phyloP scores from a whole-genome alignment of 1,140 invertebrate genomes.

The Drosophila varians region DNA sequence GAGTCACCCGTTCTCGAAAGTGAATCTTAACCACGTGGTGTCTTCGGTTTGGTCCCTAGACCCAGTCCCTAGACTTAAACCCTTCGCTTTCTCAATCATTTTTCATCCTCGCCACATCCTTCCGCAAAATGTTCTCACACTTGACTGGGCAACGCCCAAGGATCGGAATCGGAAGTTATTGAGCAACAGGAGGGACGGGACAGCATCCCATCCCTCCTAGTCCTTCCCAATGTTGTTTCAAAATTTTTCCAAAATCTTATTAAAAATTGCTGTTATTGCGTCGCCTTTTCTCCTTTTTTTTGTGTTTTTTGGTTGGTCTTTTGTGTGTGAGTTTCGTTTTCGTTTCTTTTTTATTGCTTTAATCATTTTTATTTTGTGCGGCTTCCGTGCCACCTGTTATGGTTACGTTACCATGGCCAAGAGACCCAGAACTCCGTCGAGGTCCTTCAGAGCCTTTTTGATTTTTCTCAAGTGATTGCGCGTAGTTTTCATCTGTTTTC shows the following conservation, averaged over 20 bases:
- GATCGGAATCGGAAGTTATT: slow-evolving; percentile 65
- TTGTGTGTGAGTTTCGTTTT: slow-evolving; percentile 49
- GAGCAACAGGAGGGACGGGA: slow-evolving; percentile 23
- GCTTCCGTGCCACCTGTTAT: slow-evolving; percentile 82
- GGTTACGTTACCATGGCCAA: slow-evolving; percentile 48
- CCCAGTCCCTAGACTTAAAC: background rate
- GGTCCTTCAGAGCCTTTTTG: slow-evolving; percentile 67
- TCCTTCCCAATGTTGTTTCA: slow-evolving; percentile 47
- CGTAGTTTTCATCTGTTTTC: slow-evolving; percentile 74
- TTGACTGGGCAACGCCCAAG: slow-evolving; percentile 54
- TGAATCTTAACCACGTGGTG: slow-evolving; percentile 77
- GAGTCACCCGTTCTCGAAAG: slow-evolving; percentile 56
- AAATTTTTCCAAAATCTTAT: slow-evolving; percentile 69
- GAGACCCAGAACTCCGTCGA: slow-evolving; percentile 24
- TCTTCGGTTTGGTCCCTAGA: background rate
- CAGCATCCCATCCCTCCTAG: slow-evolving; percentile 51
- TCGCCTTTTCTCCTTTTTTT: slow-evolving; percentile 45
- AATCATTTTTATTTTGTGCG: slow-evolving; percentile 83
- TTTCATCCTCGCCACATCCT: slow-evolving; percentile 71
- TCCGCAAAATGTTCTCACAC: slow-evolving; percentile 83
- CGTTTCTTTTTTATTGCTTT: slow-evolving; percentile 69
- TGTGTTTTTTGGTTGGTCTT: slow-evolving; percentile 9
- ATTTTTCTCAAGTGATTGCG: slow-evolving; percentile 83
- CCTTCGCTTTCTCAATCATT: slow-evolving; percentile 61
- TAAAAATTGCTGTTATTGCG: slow-evolving; percentile 74